Base-by-base conservation (phyloP, 2,113 vertebrate species). In the Anseranas semipalmata region DNA sequence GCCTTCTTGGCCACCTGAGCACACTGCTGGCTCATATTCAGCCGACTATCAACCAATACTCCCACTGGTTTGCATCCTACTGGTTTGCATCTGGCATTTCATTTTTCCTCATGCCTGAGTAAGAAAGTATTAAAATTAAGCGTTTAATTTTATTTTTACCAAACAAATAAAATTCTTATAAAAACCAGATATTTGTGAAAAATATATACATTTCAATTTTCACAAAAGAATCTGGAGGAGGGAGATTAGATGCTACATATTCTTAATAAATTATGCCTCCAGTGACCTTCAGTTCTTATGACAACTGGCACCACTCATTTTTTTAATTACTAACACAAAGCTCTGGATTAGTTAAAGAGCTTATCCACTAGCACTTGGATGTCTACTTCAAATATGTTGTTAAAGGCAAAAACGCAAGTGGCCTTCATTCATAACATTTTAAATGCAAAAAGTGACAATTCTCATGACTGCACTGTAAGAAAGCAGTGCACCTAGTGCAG, bases 241-340 rank as follows among this genome's bases (percentile, higher is more conserved):
- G 48, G 37, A 82, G 87, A 95, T 90, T 41, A 91, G 5, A 27
- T 75, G 75, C 59, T 79, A 63, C 32, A 50, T 73, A 89, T 93
- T 87, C 70, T 71, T 89, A 76, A 83, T 30, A 87, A 30, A 70
- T 53, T 68, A 60, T 87, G 56, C 16, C 77, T 85, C 41, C 62
- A 66, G 78, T 70, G 78, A 80, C 92, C 85, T 93, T 93, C 63
- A 73, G 28, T 55, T 91, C 75, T 91, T 53, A 72, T 0, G 2
- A 82, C 93, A 95, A 91, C 35, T 66, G 59, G 50, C 71, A 93
- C 53, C 48, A 41, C 19, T 87, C 46, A 25, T 87, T 89, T 93
- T 88, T 85, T 87, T 67, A 87, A 91, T 96, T 91, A 85, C 73
- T 78, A 65, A 53, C 77, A 93, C 52, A 85, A 91, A 93, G 84